phyloP scores from a whole-genome alignment of 2,797 vertebrate genomes.

The Pantherophis alleghaniensis region DNA sequence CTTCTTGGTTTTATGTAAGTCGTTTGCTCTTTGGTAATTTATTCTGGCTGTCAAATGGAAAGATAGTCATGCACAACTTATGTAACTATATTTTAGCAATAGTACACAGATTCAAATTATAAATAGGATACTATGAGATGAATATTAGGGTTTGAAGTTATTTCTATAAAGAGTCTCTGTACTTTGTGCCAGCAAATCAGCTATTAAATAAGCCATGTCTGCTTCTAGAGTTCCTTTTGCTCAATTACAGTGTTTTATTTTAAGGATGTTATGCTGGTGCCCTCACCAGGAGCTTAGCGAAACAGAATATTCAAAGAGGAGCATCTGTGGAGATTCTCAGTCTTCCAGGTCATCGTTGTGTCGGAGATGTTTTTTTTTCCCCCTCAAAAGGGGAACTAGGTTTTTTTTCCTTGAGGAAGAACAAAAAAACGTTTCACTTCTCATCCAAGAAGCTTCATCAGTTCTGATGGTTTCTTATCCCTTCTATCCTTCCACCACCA shows the following conservation, averaged over 20 bases:
- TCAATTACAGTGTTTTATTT: slow-evolving; percentile 17
- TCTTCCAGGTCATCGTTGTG: no score
- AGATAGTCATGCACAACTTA: neutral
- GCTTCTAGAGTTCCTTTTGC: slow-evolving; percentile 27
- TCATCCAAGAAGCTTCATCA: no score
- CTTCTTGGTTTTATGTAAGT: neutral
- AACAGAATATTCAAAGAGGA: slow-evolving; percentile 23
- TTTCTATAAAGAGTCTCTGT: slow-evolving; percentile 4
- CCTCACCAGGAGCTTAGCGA: slow-evolving; percentile 54
- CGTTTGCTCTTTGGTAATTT: neutral
- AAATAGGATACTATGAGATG: slow-evolving; percentile 31
- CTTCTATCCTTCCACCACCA: no score
- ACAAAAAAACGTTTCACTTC: no score
- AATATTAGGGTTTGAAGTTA: neutral
- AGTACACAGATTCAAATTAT: slow-evolving; percentile 10
- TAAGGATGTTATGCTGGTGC: slow-evolving; percentile 41
- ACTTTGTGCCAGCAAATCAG: neutral
- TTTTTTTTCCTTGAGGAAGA: no score
- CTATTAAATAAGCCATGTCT: neutral
- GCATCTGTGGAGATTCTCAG: no score
- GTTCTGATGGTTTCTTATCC: no score
- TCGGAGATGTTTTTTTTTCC: no score
- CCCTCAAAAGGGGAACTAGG: no score
- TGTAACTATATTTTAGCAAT: neutral
- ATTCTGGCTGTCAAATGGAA: neutral